Conservation (phyloP, 2,888 invertebrate species). For the Ophion costatus region DNA sequence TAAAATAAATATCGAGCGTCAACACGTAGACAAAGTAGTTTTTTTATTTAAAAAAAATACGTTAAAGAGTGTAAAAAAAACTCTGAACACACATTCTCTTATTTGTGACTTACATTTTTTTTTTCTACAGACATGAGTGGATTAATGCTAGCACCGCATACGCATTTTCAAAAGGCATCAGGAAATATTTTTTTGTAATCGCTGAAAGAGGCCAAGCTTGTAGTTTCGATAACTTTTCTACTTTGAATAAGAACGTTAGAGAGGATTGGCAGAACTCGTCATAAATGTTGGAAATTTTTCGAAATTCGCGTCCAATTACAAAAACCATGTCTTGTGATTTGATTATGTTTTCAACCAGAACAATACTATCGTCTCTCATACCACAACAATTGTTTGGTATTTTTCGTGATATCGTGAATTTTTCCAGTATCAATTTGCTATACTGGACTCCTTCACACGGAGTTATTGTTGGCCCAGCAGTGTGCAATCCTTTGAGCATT, state of each 20-base stretch:
- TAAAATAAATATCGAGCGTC: no score
- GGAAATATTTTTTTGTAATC: conserved; percentile 7
- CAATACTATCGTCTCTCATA: not conserved
- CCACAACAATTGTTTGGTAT: conserved; percentile 19
- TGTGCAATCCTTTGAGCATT: not conserved
- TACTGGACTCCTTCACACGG: not conserved
- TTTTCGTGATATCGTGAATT: not conserved
- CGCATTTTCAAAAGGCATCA: not conserved
- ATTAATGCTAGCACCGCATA: no score
- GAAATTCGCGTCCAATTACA: conserved; percentile 8
- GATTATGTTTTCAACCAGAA: conserved; percentile 6
- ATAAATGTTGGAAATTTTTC: not conserved
- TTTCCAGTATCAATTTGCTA: not conserved
- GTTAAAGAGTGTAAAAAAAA: no score
- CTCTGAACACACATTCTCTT: no score
- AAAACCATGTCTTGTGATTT: not conserved
- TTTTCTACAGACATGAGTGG: not conserved
- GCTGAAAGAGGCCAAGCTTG: conserved; percentile 1
- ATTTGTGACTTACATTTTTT: not conserved
- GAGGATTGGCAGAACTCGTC: conserved; percentile 1
- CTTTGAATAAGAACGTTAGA: not conserved
- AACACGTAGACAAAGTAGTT: no score
- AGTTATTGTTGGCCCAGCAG: not conserved
- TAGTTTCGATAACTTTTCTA: not conserved
- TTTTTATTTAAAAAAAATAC: no score